phyloP scores from a whole-genome alignment of 1,140 invertebrate species.

The Diorhabda elongata region DNA sequence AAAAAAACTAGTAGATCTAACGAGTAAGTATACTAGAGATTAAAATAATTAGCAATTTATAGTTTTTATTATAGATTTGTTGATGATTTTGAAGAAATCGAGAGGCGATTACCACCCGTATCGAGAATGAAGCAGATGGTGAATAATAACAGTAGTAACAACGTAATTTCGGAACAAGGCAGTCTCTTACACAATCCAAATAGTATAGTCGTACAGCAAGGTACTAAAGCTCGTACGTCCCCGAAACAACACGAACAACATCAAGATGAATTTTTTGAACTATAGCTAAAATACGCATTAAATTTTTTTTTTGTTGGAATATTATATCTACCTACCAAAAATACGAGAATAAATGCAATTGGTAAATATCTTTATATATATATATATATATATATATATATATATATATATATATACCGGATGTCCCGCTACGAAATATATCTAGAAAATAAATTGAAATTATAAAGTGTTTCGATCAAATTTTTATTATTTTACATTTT shows the following conservation, averaged over 20 bases:
- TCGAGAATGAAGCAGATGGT: conserved; percentile 44
- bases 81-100: conserved; percentile 35
- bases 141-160: conserved; percentile 36
- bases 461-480: too few species aligned
- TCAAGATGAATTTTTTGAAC: conserved; percentile 85
- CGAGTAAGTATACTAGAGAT: conserved; percentile 61
- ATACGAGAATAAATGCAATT: too few species aligned
- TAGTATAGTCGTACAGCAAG: conserved; percentile 73
- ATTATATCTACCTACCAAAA: too few species aligned
- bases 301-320: not conserved
- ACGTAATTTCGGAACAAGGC: not conserved
- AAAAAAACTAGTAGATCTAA: conserved; percentile 71
- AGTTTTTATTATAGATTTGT: conserved; percentile 29
- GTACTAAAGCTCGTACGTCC: conserved; percentile 70
- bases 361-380: too few species aligned
- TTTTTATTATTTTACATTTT: too few species aligned
- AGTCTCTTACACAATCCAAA: conserved; percentile 47
- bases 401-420: too few species aligned
- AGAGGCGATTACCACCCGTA: conserved; percentile 41
- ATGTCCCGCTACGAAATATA: too few species aligned
- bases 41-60: not conserved
- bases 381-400: too few species aligned
- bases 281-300: conserved; percentile 58
- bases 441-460: too few species aligned
- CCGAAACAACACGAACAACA: conserved; percentile 74